Evolutionary conservation across 2,113 vertebrate species (phyloP), one percentile per base, ranked within the genome.

Genomic region (Osmerus eperlanus): DNA sequence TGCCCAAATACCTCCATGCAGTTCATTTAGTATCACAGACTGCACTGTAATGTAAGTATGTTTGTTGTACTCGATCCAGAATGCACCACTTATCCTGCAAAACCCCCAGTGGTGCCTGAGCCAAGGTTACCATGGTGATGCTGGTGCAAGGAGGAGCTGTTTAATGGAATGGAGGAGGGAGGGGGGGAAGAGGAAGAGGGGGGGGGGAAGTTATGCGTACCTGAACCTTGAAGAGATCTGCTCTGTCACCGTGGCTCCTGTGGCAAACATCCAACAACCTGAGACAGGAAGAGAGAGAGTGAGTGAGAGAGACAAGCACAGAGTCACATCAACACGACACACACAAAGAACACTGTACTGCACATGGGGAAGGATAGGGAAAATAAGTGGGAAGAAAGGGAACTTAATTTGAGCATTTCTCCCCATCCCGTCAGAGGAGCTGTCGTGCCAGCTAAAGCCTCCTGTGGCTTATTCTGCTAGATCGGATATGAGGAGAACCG

Each of bases 211-310:
- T 15, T 23, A 51, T 32, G 28, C n/a, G 3, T 90, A 97, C 95
- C 93, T 95, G 81, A 0, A 91, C 78, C 36, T 90, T 92, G 84
- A 95, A 95, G 68, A 96, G 91, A 58, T 94, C 91, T 7, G 91
- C 88, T 0, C 86, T 93, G 85, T 92, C 87, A 71, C 91, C 89
- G 2, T 83, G 81, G 16, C 87, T 90, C 76, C 94, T 93, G 84
- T 95, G 94, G 81, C 90, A 91, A 79, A 96, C 89, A 51, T 95
- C 94, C 89, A 97, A 63, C 77, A 97, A 75, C 84, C 95, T 97
- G 76, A 29, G 65, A 70, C 7, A 76, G 66, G 64, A 9, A 67
- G 7, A 71, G n/a, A 65, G 47, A 70, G 4, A 75, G 52, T 21
- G 21, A 70, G 36, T 77, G 21, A 58, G 1, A 65, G 60, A 11